Evolutionary conservation across 1,140 invertebrate genomes (phyloP), one percentile per base, ranked within the genome.

Genomic region (Polyergus mexicanus): DNA sequence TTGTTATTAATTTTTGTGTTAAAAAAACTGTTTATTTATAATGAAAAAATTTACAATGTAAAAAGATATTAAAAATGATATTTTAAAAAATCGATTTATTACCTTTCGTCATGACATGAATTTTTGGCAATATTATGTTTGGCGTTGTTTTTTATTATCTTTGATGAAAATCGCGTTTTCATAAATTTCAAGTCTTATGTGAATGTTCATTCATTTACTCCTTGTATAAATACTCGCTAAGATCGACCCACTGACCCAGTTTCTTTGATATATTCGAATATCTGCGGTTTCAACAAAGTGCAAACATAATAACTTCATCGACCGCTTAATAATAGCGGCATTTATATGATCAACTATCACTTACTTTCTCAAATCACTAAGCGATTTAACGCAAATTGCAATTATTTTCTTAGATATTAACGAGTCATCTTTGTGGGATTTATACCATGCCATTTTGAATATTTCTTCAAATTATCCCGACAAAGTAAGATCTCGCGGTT

Each of bases 231-330:
- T 83, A 60, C 13, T 88, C n/a, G 32, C 22, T 19, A 77, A 71
- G 65, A 88, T 65, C 32, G 58, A 32, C 86, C 86, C 44, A 88
- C 86, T 88, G 56, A 72, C 86, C 88, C 51, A 28, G 5, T 88
- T 88, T 69, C 69, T 41, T 75, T 22, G 0, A 10, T 47, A 25
- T 44, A 63, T 54, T 72, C 68, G 16, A 81, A 72, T 47, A 84
- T 65, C 3, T 8, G 35, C 13, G 68, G 1, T 3, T 72, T 74
- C 28, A 83, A 83, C 38, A 83, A 83, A 74, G 38, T 38, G 38
- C 54, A 41, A 81, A 58, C 38, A 16, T 38, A 19, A 69, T 32
- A 74, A 74, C 38, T 47, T 83, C 13, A 83, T 58, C 7, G 54
- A n/a, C 3, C 5, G 32, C 2, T 69, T 69, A 68, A 35, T 74